These are phyloP conservation scores for Psilopogon haemacephalus DNA, from an alignment of 2,113 vertebrate genomes.

Conservation along the genomic window DNA sequence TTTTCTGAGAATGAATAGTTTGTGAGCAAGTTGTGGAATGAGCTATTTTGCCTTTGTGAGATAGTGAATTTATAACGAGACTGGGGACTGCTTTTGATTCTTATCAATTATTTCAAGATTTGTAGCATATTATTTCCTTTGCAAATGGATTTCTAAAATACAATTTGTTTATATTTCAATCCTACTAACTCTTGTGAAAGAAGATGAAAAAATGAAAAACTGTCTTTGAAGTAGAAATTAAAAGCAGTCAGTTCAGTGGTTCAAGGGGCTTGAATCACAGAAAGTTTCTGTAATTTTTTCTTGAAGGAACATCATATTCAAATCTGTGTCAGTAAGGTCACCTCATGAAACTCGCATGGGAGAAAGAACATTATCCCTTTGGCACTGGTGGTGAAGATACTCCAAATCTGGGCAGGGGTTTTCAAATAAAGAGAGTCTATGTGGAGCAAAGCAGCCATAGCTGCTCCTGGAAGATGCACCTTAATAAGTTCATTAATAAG, in stretches of 20 bases:
- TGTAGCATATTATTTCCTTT: constrained; percentile 49
- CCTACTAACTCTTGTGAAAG: constrained; percentile 8
- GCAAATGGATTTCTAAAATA: constrained; percentile 46
- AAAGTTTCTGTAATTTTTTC: background rate
- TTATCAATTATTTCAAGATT: constrained; percentile 50
- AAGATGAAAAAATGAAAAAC: constrained; percentile 45
- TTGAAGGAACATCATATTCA: rapidly evolving
- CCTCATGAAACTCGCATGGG: background rate
- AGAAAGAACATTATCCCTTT: background rate
- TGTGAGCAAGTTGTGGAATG: constrained; percentile 1
- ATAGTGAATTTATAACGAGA: constrained; percentile 29
- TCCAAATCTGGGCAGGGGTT: background rate
- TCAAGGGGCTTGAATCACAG: background rate
- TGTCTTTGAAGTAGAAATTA: constrained; percentile 41
- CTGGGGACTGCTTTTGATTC: constrained; percentile 18
- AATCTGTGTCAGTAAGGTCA: background rate
- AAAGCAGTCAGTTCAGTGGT: constrained; percentile 19
- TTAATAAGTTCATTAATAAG: background rate
- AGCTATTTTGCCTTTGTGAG: constrained; percentile 39
- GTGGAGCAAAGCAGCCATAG: background rate
- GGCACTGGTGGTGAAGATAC: background rate
- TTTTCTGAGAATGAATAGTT: constrained; percentile 40
- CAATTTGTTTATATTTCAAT: constrained; percentile 45
- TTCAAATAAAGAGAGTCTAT: background rate
- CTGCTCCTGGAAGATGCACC: background rate